Conservation (phyloP, 2,888 invertebrate genomes). For the Colostygia pectinataria region DNA sequence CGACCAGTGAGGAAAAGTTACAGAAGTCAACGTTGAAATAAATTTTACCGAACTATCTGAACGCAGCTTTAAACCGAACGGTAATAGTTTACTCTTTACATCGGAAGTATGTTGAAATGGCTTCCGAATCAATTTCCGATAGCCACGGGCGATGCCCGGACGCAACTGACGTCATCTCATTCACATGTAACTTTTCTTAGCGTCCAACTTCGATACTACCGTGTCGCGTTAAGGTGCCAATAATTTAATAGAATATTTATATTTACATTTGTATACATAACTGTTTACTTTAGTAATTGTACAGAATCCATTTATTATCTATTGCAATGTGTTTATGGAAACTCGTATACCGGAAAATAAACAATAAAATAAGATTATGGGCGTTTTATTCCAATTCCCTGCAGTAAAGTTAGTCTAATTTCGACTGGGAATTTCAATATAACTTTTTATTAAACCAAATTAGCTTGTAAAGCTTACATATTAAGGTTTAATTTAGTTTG, state of each 20-base stretch:
- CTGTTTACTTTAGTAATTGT: slow-evolving; percentile 78
- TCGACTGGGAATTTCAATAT: slow-evolving; percentile 38
- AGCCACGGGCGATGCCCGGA: slow-evolving; percentile 1
- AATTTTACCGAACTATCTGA: not conserved
- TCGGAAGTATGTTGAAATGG: slow-evolving; percentile 16
- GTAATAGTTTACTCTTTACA: not conserved
- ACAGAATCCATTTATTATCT: slow-evolving; percentile 67
- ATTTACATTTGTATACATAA: slow-evolving; percentile 77
- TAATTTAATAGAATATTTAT: slow-evolving; percentile 68
- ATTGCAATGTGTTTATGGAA: slow-evolving; percentile 75
- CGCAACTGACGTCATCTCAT: slow-evolving; percentile 23
- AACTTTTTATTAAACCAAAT: slow-evolving; percentile 16
- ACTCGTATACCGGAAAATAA: slow-evolving; percentile 75
- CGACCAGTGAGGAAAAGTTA: too few species aligned
- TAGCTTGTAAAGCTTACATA: not conserved
- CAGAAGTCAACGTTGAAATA: not conserved
- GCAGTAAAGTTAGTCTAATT: slow-evolving; percentile 36
- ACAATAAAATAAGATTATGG: slow-evolving; percentile 52
- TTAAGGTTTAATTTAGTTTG: slow-evolving; percentile 36
- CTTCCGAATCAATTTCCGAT: slow-evolving; percentile 32
- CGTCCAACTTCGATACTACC: slow-evolving; percentile 62
- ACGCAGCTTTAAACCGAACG: not conserved
- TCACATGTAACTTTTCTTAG: slow-evolving; percentile 40
- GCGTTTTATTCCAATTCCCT: slow-evolving; percentile 48
- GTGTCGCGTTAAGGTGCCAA: slow-evolving; percentile 73